A percentile compares a stretch with the other conserved stretches of the same genome.
Evolutionary conservation across 2,113 vertebrate species (phyloP).

Genomic region (Hyperoodon ampullatus): DNA sequence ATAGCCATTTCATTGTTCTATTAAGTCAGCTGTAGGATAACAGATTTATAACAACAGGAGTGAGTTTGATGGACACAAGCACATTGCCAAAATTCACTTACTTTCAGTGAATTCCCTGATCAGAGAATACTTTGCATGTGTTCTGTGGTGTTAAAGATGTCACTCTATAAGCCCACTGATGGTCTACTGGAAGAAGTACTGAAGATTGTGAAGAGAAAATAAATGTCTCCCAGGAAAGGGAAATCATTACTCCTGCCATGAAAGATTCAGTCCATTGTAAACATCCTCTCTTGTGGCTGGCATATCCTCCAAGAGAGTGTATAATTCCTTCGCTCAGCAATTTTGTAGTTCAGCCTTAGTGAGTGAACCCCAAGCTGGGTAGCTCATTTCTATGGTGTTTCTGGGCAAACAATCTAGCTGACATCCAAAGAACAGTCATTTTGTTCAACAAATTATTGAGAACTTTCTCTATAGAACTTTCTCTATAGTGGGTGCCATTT

Average conservation of each 20-base stretch:
- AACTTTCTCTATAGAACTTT: not conserved
- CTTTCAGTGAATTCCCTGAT: not conserved
- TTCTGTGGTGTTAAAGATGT: not conserved
- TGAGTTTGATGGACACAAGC: not conserved
- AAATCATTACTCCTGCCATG: not conserved
- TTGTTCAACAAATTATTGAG: not conserved
- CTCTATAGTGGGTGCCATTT: not conserved
- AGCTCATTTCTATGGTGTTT: not conserved
- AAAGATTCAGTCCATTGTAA: not conserved
- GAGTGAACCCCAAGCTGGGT: not conserved
- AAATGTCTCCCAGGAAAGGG: not conserved
- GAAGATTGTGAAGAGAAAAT: not conserved
- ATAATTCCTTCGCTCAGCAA: not conserved
- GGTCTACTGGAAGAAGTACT: not conserved
- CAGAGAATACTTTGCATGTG: not conserved
- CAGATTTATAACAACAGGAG: not conserved
- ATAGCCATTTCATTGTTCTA: not conserved
- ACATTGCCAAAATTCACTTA: not conserved
- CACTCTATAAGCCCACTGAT: not conserved
- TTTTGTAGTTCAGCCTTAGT: not conserved
- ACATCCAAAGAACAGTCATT: not conserved
- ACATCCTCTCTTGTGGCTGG: not conserved
- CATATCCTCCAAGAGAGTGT: not conserved
- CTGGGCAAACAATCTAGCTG: not conserved
- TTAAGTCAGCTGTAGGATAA: not conserved